Percentiles rank a stretch among this genome's conserved stretches.
Evolutionary conservation across 2,888 invertebrate genomes (phyloP).

Genomic region (Horisme vitalbata): DNA sequence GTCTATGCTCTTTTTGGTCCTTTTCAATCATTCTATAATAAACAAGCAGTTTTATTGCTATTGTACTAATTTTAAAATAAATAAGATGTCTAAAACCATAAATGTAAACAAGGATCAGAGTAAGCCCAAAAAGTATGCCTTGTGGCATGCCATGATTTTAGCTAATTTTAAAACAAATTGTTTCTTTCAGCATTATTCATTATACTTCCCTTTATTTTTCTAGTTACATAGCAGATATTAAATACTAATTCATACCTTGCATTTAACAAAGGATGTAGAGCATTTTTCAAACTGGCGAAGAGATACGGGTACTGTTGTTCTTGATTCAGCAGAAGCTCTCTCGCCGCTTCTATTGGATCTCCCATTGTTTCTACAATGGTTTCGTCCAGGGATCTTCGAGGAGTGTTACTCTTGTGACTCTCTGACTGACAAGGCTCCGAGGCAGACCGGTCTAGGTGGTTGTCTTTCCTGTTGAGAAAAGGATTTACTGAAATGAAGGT

Average conservation of each 20-base stretch:
- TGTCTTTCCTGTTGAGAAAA: slow-evolving; percentile 49
- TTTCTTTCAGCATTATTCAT: too few species aligned
- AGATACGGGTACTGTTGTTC: slow-evolving; percentile 90
- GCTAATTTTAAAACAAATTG: too few species aligned
- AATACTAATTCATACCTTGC: slow-evolving; percentile 81
- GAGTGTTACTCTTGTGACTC: slow-evolving; percentile 31
- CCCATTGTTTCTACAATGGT: slow-evolving; percentile 33
- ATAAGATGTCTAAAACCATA: neutral
- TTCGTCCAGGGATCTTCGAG: slow-evolving; percentile 33
- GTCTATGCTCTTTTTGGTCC: slow-evolving; percentile 78
- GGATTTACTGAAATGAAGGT: neutral
- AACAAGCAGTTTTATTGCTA: slow-evolving; percentile 1
- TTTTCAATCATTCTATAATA: slow-evolving; percentile 68
- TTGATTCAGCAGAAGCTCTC: slow-evolving; percentile 85
- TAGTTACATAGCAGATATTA: too few species aligned
- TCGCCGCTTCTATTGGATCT: slow-evolving; percentile 54
- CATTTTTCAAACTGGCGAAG: slow-evolving; percentile 88
- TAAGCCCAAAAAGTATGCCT: neutral
- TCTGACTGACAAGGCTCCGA: slow-evolving; percentile 57
- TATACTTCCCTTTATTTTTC: too few species aligned
- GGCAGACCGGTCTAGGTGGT: slow-evolving; percentile 46
- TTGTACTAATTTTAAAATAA: neutral
- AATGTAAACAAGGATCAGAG: neutral
- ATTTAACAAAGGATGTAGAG: slow-evolving; percentile 89
- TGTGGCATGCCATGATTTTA: neutral